These are phyloP conservation scores for Apodemia zela DNA, from an alignment of 2,888 invertebrate genomes.

Conservation along the genomic window DNA sequence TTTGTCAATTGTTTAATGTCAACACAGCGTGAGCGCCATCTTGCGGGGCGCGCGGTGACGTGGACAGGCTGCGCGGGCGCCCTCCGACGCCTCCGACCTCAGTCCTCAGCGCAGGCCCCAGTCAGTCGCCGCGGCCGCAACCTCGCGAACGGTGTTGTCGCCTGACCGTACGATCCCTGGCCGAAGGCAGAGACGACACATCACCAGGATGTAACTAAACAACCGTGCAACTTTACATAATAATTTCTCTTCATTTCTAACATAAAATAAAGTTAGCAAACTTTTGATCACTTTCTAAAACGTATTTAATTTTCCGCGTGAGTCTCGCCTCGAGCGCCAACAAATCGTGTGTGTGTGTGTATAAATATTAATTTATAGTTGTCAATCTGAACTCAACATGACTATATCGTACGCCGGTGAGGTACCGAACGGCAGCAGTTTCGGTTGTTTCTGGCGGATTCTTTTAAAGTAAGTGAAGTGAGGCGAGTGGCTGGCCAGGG, in stretches of 20 bases:
- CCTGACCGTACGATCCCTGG: slow-evolving; percentile 51
- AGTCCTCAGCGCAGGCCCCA: slow-evolving; percentile 31
- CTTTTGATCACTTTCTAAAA: slow-evolving; percentile 75
- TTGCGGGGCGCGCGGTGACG: slow-evolving; percentile 32
- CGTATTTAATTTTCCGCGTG: slow-evolving; percentile 75
- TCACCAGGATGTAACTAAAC: slow-evolving; percentile 73
- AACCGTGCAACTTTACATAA: slow-evolving; percentile 53
- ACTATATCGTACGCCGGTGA: slow-evolving; percentile 94
- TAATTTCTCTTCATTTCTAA: slow-evolving; percentile 61
- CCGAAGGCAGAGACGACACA: slow-evolving; percentile 59
- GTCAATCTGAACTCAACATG: slow-evolving; percentile 79
- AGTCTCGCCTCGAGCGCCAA: slow-evolving; percentile 66
- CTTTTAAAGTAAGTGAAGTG: slow-evolving; percentile 86
- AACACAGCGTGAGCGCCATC: slow-evolving; percentile 39
- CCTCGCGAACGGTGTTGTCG: slow-evolving; percentile 53
- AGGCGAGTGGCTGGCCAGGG: slow-evolving; percentile 24
- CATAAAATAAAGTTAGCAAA: slow-evolving; percentile 54
- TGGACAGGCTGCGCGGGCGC: slow-evolving; percentile 37
- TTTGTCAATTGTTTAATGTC: background rate
- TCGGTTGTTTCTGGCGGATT: slow-evolving; percentile 95
- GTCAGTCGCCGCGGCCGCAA: slow-evolving; percentile 58
- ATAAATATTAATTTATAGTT: slow-evolving; percentile 68
- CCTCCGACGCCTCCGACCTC: too few relatives aligned
- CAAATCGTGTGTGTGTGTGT: slow-evolving; percentile 73
- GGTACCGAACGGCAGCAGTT: slow-evolving; percentile 95